phyloP scores from a whole-genome alignment of 2,797 vertebrate species.

The Bovichtus variegatus region DNA sequence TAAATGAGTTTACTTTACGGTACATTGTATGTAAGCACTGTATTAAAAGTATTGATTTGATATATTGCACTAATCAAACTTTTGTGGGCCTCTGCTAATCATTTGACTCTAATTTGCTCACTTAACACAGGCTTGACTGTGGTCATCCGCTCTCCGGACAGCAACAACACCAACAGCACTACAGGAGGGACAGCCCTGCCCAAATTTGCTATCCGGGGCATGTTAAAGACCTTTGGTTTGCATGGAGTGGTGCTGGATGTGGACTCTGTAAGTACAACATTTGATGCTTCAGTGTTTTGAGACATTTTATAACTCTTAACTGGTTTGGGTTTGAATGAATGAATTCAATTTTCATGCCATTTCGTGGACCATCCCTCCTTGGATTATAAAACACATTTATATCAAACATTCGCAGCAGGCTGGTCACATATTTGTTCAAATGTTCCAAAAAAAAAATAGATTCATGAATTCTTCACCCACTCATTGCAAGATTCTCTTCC shows the following conservation, averaged over 20 bases:
- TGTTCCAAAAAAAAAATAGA: background rate
- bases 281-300: background rate
- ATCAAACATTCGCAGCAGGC: background rate
- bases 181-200: conserved; percentile 94
- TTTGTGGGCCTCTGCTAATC: background rate
- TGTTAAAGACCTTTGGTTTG: conserved; percentile 97
- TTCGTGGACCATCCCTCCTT: background rate
- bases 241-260: conserved; percentile 97
- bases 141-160: conserved; percentile 95
- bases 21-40: background rate
- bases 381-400: background rate
- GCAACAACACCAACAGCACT: conserved; percentile 93
- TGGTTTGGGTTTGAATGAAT: conserved; percentile 8
- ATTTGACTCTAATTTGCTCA: background rate
- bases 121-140: conserved; percentile 91
- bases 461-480: conserved; percentile 29
- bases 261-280: conserved; percentile 89
- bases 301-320: background rate
- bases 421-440: background rate
- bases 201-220: conserved; percentile 97
- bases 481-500: conserved; percentile 12
- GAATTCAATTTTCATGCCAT: background rate
- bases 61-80: background rate
- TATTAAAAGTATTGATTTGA: conserved; percentile 3
- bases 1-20: background rate